Conservation (phyloP, 2,797 vertebrate genomes). For the Buphagus erythrorhynchus region DNA sequence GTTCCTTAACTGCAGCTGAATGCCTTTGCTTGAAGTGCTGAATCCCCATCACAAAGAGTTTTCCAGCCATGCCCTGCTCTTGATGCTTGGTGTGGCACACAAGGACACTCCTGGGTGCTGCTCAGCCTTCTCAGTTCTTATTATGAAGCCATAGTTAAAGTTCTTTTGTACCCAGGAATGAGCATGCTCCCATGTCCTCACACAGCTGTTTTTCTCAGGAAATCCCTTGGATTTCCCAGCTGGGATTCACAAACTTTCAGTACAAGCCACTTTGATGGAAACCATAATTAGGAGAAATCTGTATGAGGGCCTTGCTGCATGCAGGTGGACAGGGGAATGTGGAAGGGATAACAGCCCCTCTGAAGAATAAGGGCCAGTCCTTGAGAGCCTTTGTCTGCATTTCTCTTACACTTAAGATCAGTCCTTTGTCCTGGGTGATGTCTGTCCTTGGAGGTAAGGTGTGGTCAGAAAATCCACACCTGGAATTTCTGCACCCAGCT, state of each 20-base stretch:
- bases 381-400: not conserved
- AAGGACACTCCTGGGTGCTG: not conserved
- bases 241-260: not conserved
- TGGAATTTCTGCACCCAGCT: not conserved
- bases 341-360: not conserved
- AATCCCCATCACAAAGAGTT: not conserved
- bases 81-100: not conserved
- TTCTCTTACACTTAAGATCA: not conserved
- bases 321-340: not conserved
- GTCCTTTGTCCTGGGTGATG: not conserved
- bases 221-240: not conserved
- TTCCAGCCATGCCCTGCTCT: not conserved
- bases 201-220: not conserved
- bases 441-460: not conserved
- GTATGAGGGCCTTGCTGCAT: not conserved
- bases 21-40: not conserved
- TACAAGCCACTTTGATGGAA: not conserved
- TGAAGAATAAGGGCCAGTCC: not conserved
- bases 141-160: not conserved
- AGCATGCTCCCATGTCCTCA: not conserved
- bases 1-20: not conserved
- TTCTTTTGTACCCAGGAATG: not conserved
- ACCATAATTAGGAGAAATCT: not conserved
- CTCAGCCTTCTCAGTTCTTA: not conserved
- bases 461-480: not conserved